Evolutionary conservation across 2,797 vertebrate species (phyloP).

Genomic region (Mormyrops boulengeri): DNA sequence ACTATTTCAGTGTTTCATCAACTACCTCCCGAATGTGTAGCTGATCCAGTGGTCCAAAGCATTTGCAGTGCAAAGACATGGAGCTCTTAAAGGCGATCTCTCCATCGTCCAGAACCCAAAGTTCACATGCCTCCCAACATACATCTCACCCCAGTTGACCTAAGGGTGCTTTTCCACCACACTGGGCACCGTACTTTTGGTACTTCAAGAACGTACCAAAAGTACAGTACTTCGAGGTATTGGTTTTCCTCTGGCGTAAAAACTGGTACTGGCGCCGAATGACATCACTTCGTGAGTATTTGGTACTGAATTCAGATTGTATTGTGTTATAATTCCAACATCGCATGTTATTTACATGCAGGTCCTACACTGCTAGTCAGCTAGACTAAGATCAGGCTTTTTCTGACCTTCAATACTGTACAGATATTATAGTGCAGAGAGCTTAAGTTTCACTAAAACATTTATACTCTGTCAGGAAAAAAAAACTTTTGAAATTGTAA

Average conservation of each 20-base stretch:
- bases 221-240: not conserved
- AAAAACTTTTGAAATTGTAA: not conserved
- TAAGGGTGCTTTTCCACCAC: not conserved
- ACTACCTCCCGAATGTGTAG: not conserved
- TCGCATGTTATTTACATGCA: not conserved
- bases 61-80: not conserved
- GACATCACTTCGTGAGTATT: not conserved
- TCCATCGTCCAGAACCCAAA: not conserved
- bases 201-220: not conserved
- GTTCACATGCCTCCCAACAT: constrained; percentile 11
- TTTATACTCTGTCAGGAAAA: too few relatives aligned
- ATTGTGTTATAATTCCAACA: not conserved
- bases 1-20: not conserved
- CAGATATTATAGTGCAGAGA: not conserved
- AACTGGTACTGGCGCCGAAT: not conserved
- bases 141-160: constrained; percentile 20
- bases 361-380: not conserved
- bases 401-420: not conserved
- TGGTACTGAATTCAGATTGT: not conserved
- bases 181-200: not conserved
- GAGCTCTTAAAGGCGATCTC: not conserved
- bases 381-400: not conserved
- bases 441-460: not conserved
- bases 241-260: not conserved
- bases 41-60: not conserved